Conservation (phyloP, 1,140 invertebrate species). For the Proctacanthus coquilletti region DNA sequence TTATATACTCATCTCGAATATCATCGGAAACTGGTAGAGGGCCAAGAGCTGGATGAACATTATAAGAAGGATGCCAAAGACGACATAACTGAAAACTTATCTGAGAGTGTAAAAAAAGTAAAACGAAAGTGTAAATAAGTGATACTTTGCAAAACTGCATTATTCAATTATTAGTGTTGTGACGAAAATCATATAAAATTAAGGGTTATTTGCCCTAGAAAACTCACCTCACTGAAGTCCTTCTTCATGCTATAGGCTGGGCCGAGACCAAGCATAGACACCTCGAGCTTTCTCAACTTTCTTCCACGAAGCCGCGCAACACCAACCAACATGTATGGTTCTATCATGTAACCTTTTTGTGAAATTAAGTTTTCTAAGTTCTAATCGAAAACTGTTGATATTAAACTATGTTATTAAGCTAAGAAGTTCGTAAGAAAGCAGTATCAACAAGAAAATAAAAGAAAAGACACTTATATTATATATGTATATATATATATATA, state of each 20-base stretch:
- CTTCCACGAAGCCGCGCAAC: slow-evolving; percentile 47
- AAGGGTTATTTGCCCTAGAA: too few relatives aligned
- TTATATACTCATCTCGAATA: slow-evolving; percentile 23
- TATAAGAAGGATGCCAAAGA: slow-evolving; percentile 28
- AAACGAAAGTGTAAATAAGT: background rate
- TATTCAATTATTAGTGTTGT: too few relatives aligned
- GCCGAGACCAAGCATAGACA: slow-evolving; percentile 41
- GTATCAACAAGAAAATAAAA: too few relatives aligned
- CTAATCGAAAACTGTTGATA: too few relatives aligned
- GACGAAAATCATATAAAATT: too few relatives aligned
- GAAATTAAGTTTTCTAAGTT: too few relatives aligned
- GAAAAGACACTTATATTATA: too few relatives aligned
- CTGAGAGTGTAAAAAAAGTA: slow-evolving; percentile 10
- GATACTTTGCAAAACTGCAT: too few relatives aligned
- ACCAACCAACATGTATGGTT: slow-evolving; percentile 44
- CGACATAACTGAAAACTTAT: slow-evolving; percentile 29
- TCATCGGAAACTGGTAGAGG: slow-evolving; percentile 15
- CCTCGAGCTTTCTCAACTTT: slow-evolving; percentile 41
- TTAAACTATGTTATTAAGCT: too few relatives aligned
- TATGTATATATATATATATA: too few relatives aligned
- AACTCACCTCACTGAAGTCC: slow-evolving; percentile 19
- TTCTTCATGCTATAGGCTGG: slow-evolving; percentile 9
- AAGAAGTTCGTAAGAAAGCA: too few relatives aligned
- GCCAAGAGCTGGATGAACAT: slow-evolving; percentile 28
- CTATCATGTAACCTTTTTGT: slow-evolving; percentile 18